phyloP scores from a whole-genome alignment of 2,113 vertebrate genomes.

The Pipra filicauda region DNA sequence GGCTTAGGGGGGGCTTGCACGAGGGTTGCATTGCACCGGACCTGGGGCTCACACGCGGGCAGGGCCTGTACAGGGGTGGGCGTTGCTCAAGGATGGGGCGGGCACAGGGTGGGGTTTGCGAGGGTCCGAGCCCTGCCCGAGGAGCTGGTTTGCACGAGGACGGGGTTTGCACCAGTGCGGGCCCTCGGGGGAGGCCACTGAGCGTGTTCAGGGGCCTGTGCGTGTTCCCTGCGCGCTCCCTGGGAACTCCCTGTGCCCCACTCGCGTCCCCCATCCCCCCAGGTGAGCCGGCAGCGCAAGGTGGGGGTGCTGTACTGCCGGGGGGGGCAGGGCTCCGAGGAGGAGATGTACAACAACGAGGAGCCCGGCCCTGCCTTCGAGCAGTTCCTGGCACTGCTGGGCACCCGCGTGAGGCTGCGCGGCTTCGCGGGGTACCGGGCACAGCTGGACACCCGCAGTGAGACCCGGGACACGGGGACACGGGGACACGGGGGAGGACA shows the following conservation, averaged over 20 bases:
- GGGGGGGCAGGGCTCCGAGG: background rate
- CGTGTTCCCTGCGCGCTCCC: background rate
- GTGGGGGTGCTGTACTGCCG: background rate
- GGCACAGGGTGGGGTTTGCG: background rate
- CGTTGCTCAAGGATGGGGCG: background rate
- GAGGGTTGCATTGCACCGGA: too few relatives aligned
- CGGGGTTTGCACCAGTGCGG: background rate
- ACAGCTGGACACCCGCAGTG: background rate
- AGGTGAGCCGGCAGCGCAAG: background rate
- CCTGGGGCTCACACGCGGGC: background rate
- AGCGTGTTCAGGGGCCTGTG: background rate
- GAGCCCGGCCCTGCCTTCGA: background rate
- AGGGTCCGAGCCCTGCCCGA: background rate
- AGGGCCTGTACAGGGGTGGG: background rate
- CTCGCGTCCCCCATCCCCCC: background rate
- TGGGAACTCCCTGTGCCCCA: background rate
- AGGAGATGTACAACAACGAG: background rate
- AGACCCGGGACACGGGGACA: background rate
- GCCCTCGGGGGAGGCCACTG: background rate
- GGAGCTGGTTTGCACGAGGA: background rate
- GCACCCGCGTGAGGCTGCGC: background rate
- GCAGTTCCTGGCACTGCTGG: background rate
- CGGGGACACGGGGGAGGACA: background rate
- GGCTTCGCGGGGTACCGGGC: background rate
- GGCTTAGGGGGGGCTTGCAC: too few relatives aligned